Evolutionary conservation across 2,113 vertebrate species (phyloP).

Genomic region (Heteronetta atricapilla): DNA sequence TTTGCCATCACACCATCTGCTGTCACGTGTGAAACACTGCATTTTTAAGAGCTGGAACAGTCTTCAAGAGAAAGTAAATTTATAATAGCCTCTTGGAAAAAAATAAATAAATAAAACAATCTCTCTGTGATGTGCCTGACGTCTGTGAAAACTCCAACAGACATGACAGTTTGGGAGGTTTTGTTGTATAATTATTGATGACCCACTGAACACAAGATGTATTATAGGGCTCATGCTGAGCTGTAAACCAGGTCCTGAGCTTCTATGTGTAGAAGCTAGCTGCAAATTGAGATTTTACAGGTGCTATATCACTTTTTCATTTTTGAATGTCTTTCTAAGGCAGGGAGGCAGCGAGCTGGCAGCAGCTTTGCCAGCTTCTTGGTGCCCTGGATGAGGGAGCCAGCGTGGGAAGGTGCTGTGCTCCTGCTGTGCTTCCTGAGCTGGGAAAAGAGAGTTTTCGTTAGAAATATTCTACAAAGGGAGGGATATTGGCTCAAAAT

Average conservation of each 20-base stretch:
- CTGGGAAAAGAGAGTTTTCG: not conserved
- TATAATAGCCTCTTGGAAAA: not conserved
- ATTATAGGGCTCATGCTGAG: no score
- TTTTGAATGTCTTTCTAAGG: not conserved
- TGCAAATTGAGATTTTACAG: not conserved
- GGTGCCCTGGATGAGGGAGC: not conserved
- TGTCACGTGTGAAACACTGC: not conserved
- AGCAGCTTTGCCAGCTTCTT: not conserved
- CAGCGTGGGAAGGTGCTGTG: not conserved
- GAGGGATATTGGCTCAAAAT: not conserved
- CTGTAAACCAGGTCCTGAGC: not conserved
- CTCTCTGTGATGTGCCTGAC: not conserved
- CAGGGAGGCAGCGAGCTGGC: not conserved
- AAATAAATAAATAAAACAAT: not conserved
- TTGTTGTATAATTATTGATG: not conserved
- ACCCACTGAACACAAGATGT: not conserved
- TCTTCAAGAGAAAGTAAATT: not conserved
- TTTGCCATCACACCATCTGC: not conserved
- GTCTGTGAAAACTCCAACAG: not conserved
- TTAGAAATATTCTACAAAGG: not conserved
- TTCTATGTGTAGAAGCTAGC: not conserved
- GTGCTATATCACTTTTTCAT: not conserved
- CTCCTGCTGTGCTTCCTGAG: not conserved
- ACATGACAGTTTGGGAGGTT: not conserved
- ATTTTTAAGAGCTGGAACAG: not conserved